Percentiles rank a stretch among this genome's conserved stretches.
phyloP scores from a whole-genome alignment of 2,797 vertebrate genomes.

The Coregonus suidteri region DNA sequence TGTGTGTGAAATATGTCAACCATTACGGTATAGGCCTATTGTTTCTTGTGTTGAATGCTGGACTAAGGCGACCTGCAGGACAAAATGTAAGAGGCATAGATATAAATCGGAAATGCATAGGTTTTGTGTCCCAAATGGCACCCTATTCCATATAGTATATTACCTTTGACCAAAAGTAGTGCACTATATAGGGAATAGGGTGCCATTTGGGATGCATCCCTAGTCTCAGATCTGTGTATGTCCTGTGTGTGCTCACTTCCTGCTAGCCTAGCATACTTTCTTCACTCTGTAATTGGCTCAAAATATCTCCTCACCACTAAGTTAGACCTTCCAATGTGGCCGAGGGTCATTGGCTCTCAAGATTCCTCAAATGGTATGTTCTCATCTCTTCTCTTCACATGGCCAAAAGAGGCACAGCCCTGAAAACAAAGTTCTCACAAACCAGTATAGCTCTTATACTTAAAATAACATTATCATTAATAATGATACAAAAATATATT shows the following conservation, averaged over 20 bases:
- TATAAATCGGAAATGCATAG: not conserved
- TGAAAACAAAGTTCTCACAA: conserved; percentile 46
- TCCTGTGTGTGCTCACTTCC: conserved; percentile 67
- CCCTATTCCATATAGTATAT: not conserved
- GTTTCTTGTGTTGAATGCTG: not conserved
- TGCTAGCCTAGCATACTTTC: conserved; percentile 61
- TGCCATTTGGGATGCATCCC: conserved; percentile 7
- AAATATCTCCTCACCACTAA: conserved; percentile 64
- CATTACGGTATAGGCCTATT: not conserved
- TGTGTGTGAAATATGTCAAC: not conserved
- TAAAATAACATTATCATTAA: conserved; percentile 1
- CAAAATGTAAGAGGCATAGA: not conserved
- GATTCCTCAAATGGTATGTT: conserved; percentile 62
- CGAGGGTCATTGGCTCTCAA: conserved; percentile 57
- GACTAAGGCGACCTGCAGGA: not conserved
- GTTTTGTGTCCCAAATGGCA: not conserved
- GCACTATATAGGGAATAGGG: not conserved
- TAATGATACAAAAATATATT: not conserved
- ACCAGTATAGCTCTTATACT: conserved; percentile 10
- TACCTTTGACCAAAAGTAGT: not conserved
- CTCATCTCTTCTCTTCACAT: conserved; percentile 39
- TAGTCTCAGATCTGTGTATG: conserved; percentile 54
- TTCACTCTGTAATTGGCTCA: conserved; percentile 68
- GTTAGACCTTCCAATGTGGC: conserved; percentile 51
- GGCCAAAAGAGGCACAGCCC: conserved; percentile 44